Percentiles rank a stretch among this genome's conserved stretches.
phyloP scores from a whole-genome alignment of 1,140 invertebrate genomes.

The Steinernema khuongi region DNA sequence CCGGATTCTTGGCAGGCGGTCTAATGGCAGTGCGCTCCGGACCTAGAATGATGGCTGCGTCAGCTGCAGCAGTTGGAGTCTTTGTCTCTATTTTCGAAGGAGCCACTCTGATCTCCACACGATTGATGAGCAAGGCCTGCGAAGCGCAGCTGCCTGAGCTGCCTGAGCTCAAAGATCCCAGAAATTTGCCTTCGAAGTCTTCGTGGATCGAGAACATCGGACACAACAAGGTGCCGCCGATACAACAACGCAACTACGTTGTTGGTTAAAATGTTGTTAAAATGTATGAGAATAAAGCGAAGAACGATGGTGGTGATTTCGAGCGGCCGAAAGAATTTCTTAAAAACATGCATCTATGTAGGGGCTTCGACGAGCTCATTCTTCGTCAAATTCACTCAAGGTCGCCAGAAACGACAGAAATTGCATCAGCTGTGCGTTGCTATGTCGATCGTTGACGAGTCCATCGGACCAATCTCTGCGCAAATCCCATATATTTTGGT shows the following conservation, averaged over 20 bases:
- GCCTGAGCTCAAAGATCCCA: not conserved
- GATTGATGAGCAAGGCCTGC: not conserved
- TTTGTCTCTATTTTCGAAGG: not conserved
- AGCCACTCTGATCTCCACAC: not conserved
- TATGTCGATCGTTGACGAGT: no score
- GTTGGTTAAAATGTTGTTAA: no score
- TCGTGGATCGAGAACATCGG: no score
- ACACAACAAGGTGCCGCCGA: not conserved
- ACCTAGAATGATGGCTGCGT: not conserved
- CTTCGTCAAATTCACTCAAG: no score
- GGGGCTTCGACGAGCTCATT: no score
- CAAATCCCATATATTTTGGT: no score
- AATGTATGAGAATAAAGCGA: not conserved
- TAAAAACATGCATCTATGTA: no score
- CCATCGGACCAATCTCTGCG: no score
- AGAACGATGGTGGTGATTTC: no score
- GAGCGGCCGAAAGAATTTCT: no score
- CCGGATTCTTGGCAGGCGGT: slow-evolving; percentile 86
- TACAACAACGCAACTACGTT: not conserved
- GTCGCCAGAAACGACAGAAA: no score
- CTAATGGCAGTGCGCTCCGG: slow-evolving; percentile 68
- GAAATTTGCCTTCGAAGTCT: not conserved
- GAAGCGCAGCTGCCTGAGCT: not conserved
- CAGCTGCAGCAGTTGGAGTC: not conserved
- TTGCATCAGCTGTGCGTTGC: no score